Evolutionary conservation across 2,888 invertebrate species (phyloP), one percentile per base, ranked within the genome.

Genomic region (Ormyrus labotus): DNA sequence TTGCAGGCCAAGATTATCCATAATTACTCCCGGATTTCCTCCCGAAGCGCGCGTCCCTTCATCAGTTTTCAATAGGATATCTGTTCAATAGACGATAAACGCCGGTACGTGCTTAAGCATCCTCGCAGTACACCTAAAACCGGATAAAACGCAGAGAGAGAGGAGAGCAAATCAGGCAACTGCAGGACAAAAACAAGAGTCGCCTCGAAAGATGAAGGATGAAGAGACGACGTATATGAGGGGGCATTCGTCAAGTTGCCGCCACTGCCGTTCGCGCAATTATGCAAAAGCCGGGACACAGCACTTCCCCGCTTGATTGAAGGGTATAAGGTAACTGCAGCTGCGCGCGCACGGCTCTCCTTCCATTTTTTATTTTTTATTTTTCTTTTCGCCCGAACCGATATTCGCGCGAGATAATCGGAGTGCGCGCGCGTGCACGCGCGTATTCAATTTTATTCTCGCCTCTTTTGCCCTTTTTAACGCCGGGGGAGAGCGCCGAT

Each of bases 231-330:
- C 67, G 78, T 69, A 34, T 48, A 34, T 19, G 47, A 69, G 68
- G 69, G 34, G 11, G 78, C 60, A 65, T 58, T 57, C 76, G 63
- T 68, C 47, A 64, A n/a, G 57, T 6, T 51, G 50, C 65, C 51
- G 77, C 60, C 48, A 55, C 51, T 68, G 51, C 75, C 80, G 82
- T 84, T 10, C 70, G 80, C 83, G 85, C 87, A 89, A 90, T 90
- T 88, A 90, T 88, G 89, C 87, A 87, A 89, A 88, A 86, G 85
- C 85, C 84, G 84, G 55, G 34, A 34, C 34, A 63, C 80, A 84
- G 84, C 84, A 87, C 85, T 87, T 87, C 82, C 85, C 85, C 61
- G 63, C 70, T 34, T 87, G 88, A 90, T 90, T 88, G 86, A 87
- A 83, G 89, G 89, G 88, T 88, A 84, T 83, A 82, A 83, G 83